phyloP scores from a whole-genome alignment of 2,113 vertebrate species.

The Protobothrops mucrosquamatus region DNA sequence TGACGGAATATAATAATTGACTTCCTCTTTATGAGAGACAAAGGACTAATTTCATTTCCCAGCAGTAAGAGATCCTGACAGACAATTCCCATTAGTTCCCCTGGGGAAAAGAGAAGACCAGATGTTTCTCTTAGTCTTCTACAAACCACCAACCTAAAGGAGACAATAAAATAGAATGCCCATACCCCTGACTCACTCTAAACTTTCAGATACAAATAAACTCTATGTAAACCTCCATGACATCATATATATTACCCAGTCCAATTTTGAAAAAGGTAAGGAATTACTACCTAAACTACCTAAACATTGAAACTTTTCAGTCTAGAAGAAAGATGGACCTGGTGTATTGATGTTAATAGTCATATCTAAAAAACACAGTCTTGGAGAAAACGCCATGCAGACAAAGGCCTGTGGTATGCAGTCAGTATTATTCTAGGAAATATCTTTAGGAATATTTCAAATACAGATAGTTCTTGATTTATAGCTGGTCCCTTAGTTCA shows the following conservation, averaged over 20 bases:
- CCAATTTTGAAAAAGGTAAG: not conserved
- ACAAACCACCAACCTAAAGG: accelerated
- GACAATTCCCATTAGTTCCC: not conserved
- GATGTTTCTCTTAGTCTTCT: not conserved
- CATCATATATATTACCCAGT: not conserved
- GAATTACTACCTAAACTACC: accelerated
- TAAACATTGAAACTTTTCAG: not conserved
- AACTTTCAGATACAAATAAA: not conserved
- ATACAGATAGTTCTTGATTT: not conserved
- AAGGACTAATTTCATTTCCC: not conserved
- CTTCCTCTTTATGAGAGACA: not conserved
- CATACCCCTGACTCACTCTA: not conserved
- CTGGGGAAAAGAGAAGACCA: not conserved
- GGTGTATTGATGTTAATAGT: not conserved
- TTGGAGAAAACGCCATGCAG: not conserved
- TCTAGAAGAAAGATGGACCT: not conserved
- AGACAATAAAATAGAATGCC: not conserved
- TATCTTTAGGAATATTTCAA: not conserved
- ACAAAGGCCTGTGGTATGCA: not conserved
- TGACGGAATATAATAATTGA: accelerated
- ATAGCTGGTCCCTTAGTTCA: not conserved
- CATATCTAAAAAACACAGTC: not conserved
- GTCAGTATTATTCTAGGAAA: not conserved
- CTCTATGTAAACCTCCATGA: accelerated
- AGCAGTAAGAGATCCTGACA: not conserved